Evolutionary conservation across 2,113 vertebrate genomes (phyloP), one percentile per base, ranked within the genome.

Genomic region (Picathartes gymnocephalus): DNA sequence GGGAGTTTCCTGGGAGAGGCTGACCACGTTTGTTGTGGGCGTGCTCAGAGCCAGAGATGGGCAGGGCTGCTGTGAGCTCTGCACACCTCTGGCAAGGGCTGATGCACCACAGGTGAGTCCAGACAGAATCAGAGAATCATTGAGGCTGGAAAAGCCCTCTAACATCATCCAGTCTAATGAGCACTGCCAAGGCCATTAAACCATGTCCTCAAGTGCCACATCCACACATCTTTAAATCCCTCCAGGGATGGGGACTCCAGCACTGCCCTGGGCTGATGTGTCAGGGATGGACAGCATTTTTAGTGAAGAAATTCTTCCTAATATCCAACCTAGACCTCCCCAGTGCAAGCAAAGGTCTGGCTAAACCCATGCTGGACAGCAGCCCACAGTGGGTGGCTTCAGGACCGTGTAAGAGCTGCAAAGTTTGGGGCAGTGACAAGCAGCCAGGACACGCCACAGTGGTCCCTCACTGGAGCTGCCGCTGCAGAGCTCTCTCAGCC

Each of bases 381-480:
- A 9, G 33, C 28, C 16, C 69, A 24, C 1, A 0, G 22, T 27
- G 25, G 9, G 48, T 42, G 62, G 19, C 27, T 77, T 53, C 58
- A 79, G 78, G 47, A 33, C 42, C 42, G 8, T 0, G 0, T 11
- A 18, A 42, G 27, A 30, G 2, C 40, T 65, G n/a, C 45, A 15
- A 33, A 42, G 15, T 47, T 31, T 44, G 31, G 39, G 47, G 6
- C 31, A 65, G 42, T 14, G 33, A 18, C 54, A 40, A 45, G 44
- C 44, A 45, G 44, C 44, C 39, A 53, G 72, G 68, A 47, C 71
- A 39, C 42, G 11, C 4, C 57, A 13, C 66, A 31, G 30, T 15
- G 65, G 57, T 20, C 9, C 1, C 68, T 62, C 62, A 19, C 47
- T 37, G 23, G 25, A 71, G 30, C 2, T 35, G 14, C 23, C 12